Conservation (phyloP, 2,797 vertebrate species). For the Sorex maritimensis region DNA sequence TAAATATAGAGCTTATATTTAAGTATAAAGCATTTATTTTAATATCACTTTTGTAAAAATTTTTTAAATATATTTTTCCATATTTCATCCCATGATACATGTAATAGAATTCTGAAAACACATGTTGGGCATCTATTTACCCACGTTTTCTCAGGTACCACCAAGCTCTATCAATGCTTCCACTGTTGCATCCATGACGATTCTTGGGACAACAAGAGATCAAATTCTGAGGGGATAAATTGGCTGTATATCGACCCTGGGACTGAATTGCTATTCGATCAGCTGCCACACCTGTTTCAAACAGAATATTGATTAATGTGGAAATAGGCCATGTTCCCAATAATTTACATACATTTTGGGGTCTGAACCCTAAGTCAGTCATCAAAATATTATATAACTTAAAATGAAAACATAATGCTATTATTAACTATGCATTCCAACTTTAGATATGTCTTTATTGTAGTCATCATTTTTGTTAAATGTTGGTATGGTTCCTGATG, state of each 20-base stretch:
- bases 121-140: slow-evolving; percentile 90
- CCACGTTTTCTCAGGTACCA: slow-evolving; percentile 96
- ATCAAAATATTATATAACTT: neutral
- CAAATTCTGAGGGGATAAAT: slow-evolving; percentile 91
- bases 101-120: slow-evolving; percentile 24
- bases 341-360: neutral
- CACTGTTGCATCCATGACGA: slow-evolving; percentile 95
- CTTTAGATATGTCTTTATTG: neutral
- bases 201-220: slow-evolving; percentile 91
- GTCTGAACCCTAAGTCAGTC: neutral
- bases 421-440: neutral
- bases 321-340: neutral
- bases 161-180: slow-evolving; percentile 96
- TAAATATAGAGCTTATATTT: neutral
- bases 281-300: slow-evolving; percentile 90
- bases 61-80: neutral
- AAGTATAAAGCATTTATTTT: too few relatives aligned
- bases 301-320: slow-evolving; percentile 78
- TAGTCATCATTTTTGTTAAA: neutral
- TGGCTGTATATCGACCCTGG: slow-evolving; percentile 88
- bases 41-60: neutral
- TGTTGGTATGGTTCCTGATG: neutral
- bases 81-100: neutral
- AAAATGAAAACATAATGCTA: neutral
- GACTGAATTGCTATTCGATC: slow-evolving; percentile 92